These are phyloP conservation scores for Oreamnos americanus DNA, from an alignment of 2,113 vertebrate genomes.

Conservation along the genomic window DNA sequence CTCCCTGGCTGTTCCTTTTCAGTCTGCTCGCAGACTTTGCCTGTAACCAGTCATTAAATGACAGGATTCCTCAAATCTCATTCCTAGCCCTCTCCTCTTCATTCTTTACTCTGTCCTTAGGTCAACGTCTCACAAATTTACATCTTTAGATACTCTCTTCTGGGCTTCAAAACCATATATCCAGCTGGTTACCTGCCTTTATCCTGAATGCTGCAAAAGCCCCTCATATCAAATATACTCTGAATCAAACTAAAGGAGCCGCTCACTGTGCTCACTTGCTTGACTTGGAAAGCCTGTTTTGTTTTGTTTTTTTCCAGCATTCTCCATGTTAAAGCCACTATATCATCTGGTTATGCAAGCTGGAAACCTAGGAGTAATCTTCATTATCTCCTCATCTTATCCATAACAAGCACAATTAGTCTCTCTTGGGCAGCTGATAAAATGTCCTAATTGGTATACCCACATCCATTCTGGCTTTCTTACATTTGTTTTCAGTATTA, in stretches of 20 bases:
- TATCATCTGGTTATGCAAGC: background rate
- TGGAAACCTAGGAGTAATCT: background rate
- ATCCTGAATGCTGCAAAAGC: background rate
- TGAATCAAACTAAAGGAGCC: background rate
- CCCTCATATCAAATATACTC: background rate
- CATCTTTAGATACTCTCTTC: background rate
- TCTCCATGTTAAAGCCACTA: background rate
- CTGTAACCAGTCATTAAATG: background rate
- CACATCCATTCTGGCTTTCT: background rate
- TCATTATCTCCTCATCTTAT: background rate
- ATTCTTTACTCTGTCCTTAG: background rate
- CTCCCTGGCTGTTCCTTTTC: background rate
- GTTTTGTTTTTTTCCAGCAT: background rate
- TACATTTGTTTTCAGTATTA: background rate
- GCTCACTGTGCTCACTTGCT: background rate
- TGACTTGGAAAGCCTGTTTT: background rate
- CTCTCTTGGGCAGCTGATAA: background rate
- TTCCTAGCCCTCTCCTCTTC: background rate
- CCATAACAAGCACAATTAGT: background rate
- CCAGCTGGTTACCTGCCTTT: background rate
- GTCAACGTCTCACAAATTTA: background rate
- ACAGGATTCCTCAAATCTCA: background rate
- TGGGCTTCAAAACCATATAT: background rate
- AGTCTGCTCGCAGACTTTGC: background rate
- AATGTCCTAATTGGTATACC: background rate